A percentile compares a stretch with the other conserved stretches of the same genome.
Evolutionary conservation across 2,113 vertebrate species (phyloP).

Genomic region (Mobula birostris): DNA sequence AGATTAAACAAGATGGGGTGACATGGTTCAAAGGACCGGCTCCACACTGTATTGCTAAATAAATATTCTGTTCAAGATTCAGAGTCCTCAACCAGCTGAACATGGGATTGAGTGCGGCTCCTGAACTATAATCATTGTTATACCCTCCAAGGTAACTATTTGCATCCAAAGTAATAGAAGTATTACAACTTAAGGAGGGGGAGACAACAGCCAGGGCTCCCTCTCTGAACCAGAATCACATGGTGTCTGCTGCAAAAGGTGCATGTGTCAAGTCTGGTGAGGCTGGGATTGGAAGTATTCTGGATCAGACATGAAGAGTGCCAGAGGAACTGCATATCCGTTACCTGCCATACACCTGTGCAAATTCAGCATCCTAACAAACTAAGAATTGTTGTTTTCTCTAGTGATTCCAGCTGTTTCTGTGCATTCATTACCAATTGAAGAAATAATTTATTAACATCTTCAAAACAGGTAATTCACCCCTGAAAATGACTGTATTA

Average conservation of each 20-base stretch:
- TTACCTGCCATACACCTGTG: not conserved
- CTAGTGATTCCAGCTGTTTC: not conserved
- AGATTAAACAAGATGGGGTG: too few species aligned
- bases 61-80: too few species aligned
- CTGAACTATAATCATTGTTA: too few species aligned
- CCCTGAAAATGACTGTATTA: slow-evolving; percentile 27
- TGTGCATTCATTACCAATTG: not conserved
- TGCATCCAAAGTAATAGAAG: too few species aligned
- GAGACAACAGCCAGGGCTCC: not conserved
- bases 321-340: too few species aligned
- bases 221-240: not conserved
- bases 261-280: not conserved
- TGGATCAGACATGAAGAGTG: not conserved
- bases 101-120: too few species aligned
- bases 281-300: not conserved
- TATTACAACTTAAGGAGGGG: not conserved
- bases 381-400: not conserved
- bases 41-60: too few species aligned
- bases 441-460: not conserved
- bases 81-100: too few species aligned
- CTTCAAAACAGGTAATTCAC: not conserved
- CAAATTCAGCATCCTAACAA: not conserved
- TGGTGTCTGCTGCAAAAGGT: not conserved
- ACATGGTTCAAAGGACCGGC: too few species aligned
- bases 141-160: too few species aligned